Evolutionary conservation across 2,888 invertebrate species (phyloP).

Genomic region (Laspeyria flexula): DNA sequence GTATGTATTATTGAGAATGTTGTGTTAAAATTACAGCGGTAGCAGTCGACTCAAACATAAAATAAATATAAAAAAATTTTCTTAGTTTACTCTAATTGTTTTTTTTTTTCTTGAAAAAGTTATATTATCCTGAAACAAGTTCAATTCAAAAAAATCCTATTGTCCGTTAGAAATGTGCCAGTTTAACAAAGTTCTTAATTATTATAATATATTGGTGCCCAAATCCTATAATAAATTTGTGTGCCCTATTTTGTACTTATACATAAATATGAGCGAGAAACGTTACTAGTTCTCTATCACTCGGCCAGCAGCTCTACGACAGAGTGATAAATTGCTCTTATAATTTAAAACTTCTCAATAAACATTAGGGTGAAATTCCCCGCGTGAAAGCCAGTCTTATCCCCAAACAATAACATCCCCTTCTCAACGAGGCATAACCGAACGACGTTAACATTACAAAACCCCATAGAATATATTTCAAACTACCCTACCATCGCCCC

Average conservation of each 20-base stretch:
- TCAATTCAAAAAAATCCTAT: no score
- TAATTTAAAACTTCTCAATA: constrained; percentile 49
- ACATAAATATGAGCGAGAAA: no score
- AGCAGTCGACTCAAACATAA: not conserved
- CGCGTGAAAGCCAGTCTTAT: constrained; percentile 44
- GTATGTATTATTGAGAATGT: constrained; percentile 2
- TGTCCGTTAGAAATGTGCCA: no score
- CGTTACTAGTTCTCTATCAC: constrained; percentile 17
- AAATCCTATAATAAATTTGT: no score
- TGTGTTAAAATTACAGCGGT: constrained; percentile 4
- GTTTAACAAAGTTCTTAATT: no score
- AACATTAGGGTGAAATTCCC: constrained; percentile 45
- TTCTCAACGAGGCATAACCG: constrained; percentile 79
- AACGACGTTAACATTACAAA: constrained; percentile 71
- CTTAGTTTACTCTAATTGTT: no score
- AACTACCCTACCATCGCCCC: constrained; percentile 58
- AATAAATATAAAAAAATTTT: no score
- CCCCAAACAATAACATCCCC: constrained; percentile 63
- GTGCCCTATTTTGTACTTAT: no score
- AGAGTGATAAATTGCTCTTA: constrained; percentile 43
- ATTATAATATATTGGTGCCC: no score
- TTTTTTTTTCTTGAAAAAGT: no score
- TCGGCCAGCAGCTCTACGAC: constrained; percentile 15
- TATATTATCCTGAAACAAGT: no score
- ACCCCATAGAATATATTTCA: constrained; percentile 67